A percentile compares a stretch with the other conserved stretches of the same genome.
Evolutionary conservation across 2,113 vertebrate genomes (phyloP).

Genomic region (Mesitornis unicolor): DNA sequence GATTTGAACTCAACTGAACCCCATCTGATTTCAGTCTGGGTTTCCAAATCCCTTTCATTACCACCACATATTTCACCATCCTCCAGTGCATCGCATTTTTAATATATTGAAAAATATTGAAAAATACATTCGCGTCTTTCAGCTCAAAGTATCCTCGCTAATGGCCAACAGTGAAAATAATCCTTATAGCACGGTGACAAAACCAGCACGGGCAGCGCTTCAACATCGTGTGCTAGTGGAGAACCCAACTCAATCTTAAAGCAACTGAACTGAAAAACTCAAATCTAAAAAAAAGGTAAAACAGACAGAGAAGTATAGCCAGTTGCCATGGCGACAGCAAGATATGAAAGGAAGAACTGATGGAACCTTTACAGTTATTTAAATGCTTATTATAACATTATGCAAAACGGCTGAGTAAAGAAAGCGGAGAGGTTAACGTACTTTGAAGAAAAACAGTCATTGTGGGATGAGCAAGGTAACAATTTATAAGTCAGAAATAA

Average conservation of each 20-base stretch:
- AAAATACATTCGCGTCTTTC: background rate
- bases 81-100: background rate
- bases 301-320: constrained; percentile 24
- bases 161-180: background rate
- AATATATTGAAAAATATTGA: too few species aligned
- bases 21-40: fast-evolving
- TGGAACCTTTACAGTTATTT: constrained; percentile 66
- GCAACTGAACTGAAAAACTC: constrained; percentile 23
- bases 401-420: constrained; percentile 4
- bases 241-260: background rate
- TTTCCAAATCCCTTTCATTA: background rate
- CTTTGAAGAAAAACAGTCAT: constrained; percentile 4
- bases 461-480: background rate
- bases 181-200: fast-evolving
- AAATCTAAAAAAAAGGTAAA: background rate
- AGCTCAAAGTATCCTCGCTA: background rate
- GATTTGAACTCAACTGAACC: background rate
- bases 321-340: constrained; percentile 66
- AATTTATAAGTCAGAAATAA: background rate
- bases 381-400: constrained; percentile 67
- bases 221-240: fast-evolving
- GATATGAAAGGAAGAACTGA: constrained; percentile 62
- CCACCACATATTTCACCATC: fast-evolving
- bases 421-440: background rate
- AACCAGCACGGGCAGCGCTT: fast-evolving